These are phyloP conservation scores for Drosophila novamexicana DNA, from an alignment of 1,140 invertebrate species.

Conservation along the genomic window DNA sequence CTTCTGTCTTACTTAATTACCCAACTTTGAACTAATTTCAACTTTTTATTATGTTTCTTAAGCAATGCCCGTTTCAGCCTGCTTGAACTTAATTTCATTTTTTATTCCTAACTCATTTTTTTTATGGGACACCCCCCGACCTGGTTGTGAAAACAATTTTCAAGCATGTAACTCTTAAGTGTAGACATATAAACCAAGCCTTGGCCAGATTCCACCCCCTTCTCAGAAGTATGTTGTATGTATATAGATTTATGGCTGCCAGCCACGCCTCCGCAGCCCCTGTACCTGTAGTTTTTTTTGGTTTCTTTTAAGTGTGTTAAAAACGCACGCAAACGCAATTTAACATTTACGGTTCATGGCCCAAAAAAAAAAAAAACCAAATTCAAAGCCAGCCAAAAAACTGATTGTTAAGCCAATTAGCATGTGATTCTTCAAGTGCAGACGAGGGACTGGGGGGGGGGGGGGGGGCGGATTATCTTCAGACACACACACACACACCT, in stretches of 20 bases:
- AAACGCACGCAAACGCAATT: conserved; percentile 74
- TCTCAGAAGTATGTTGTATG: conserved; percentile 2
- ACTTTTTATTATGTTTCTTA: neutral
- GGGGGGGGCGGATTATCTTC: conserved; percentile 17
- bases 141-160: neutral
- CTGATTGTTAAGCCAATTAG: conserved; percentile 77
- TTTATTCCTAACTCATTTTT: neutral
- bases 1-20: too few relatives aligned
- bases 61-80: conserved; percentile 2
- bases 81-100: neutral
- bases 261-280: conserved; percentile 8
- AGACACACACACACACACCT: conserved; percentile 23
- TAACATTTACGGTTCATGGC: conserved; percentile 76
- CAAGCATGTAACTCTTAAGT: neutral
- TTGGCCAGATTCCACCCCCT: conserved; percentile 2
- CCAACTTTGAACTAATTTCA: neutral
- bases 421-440: conserved; percentile 56
- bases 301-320: conserved; percentile 17
- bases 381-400: conserved; percentile 51
- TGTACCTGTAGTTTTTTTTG: neutral
- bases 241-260: conserved; percentile 34
- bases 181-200: neutral
- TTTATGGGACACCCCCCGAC: neutral
- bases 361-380: conserved; percentile 4
- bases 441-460: conserved; percentile 1